phyloP scores from a whole-genome alignment of 2,888 invertebrate species.

The Cybosia mesomella region DNA sequence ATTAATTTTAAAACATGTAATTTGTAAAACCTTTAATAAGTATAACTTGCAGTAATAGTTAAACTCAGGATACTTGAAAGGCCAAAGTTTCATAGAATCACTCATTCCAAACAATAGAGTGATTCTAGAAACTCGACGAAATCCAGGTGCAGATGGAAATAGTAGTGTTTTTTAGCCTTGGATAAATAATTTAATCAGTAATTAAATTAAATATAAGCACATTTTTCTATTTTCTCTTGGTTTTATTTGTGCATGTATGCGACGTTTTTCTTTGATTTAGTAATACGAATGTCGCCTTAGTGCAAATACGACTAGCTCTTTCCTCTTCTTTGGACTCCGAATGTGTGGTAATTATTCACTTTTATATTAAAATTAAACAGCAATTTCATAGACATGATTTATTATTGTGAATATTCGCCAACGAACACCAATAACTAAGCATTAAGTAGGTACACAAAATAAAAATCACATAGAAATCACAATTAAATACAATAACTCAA shows the following conservation, averaged over 20 bases:
- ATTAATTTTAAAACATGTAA: too few relatives aligned
- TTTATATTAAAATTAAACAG: slow-evolving; percentile 4
- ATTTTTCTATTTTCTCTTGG: background rate
- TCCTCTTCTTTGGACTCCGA: background rate
- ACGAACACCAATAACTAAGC: slow-evolving; percentile 11
- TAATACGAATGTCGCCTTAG: background rate
- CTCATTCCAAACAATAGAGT: too few relatives aligned
- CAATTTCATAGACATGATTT: slow-evolving; percentile 40
- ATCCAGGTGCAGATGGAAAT: background rate
- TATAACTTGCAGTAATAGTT: too few relatives aligned
- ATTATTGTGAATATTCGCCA: slow-evolving; percentile 35
- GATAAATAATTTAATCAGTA: too few relatives aligned
- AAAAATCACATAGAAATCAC: slow-evolving; percentile 38
- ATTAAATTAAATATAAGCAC: background rate
- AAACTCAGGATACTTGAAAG: too few relatives aligned
- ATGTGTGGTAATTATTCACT: background rate
- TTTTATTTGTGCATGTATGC: background rate
- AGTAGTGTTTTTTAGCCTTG: background rate
- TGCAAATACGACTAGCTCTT: background rate
- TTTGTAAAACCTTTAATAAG: too few relatives aligned
- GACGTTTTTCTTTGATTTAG: background rate
- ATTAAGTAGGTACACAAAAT: slow-evolving; percentile 16
- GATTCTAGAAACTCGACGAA: background rate
- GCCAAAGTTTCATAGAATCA: too few relatives aligned
- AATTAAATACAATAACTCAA: slow-evolving; percentile 28